Evolutionary conservation across 2,888 invertebrate genomes (phyloP), one percentile per base, ranked within the genome.

Genomic region (Bimastos eiseni): DNA sequence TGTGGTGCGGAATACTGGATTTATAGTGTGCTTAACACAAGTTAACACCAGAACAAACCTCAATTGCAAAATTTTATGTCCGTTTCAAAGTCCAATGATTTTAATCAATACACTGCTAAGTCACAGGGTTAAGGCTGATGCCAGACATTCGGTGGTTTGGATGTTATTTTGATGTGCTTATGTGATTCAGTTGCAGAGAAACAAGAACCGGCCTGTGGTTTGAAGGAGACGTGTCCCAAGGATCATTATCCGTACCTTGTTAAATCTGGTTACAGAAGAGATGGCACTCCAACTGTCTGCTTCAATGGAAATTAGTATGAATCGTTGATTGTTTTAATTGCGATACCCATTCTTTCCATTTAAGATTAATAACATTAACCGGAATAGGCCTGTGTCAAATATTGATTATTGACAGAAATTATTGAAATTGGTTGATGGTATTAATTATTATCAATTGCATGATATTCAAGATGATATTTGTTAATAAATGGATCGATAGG

Each of bases 241-340:
- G 86, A 17, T 37, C 86, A 86, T 34, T 37, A 86, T 86, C 37
- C 92, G 19, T 93, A 92, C 89, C 90, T 90, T 37, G 36, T 93
- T 21, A 83, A 90, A 34, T 92, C 92, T 44, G 93, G 92, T 34
- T 89, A 91, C 83, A 92, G 91, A 36, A 90, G 91, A 90, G 90
- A 92, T 41, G 89, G 89, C 36, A 83, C 89, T 44, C 93, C 93
- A 21, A 90, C 90, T 1, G 92, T 93, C 49, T 93, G 93, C 90
- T 93, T 92, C 83, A 92, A 93, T 89, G 92, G 92, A 70, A 91
- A 92, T 41, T 91, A 91, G 93, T 93, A 91, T 91, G 70, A n/a
- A 70, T 70, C n/a, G n/a, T 17, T 8, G 13, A 30, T 70, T 70
- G 8, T 13, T n/a, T 4, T 70, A 30, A n/a, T 70, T 70, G 8